Conservation (phyloP, 1,140 invertebrate genomes). For the Grapholita molesta region DNA sequence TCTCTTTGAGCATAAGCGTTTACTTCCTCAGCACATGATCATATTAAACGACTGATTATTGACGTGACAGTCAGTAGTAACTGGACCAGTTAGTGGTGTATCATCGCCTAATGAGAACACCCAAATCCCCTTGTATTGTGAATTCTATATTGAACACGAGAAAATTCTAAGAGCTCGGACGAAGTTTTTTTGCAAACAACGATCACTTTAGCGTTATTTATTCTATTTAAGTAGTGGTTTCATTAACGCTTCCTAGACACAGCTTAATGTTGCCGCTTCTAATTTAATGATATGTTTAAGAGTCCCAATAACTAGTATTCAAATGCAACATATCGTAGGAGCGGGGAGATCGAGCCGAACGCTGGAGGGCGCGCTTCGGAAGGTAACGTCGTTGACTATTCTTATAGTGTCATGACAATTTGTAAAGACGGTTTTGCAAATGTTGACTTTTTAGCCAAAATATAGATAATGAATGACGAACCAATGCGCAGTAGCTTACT, state of each 20-base stretch:
- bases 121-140: not conserved
- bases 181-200: slow-evolving; percentile 4
- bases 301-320: slow-evolving; percentile 15
- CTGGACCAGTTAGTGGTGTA: not conserved
- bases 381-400: slow-evolving; percentile 73
- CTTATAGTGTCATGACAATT: slow-evolving; percentile 76
- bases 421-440: slow-evolving; percentile 75
- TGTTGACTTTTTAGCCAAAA: slow-evolving; percentile 78
- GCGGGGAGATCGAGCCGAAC: slow-evolving; percentile 36
- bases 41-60: not conserved
- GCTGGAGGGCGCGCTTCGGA: slow-evolving; percentile 45
- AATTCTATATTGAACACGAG: not conserved
- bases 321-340: slow-evolving; percentile 61
- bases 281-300: slow-evolving; percentile 1
- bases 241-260: not conserved
- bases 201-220: slow-evolving; percentile 3
- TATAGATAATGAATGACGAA: slow-evolving; percentile 76
- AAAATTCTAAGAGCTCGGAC: not conserved
- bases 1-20: not conserved
- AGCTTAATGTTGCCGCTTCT: slow-evolving; percentile 11
- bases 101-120: not conserved
- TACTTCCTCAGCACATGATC: not conserved
- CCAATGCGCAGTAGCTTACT: slow-evolving; percentile 76
- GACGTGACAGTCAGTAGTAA: not conserved
- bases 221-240: not conserved